These are phyloP conservation scores for Tethya wilhelma DNA, from an alignment of 37 sponge, comb jelly and placozoan genomes.

Conservation along the genomic window DNA sequence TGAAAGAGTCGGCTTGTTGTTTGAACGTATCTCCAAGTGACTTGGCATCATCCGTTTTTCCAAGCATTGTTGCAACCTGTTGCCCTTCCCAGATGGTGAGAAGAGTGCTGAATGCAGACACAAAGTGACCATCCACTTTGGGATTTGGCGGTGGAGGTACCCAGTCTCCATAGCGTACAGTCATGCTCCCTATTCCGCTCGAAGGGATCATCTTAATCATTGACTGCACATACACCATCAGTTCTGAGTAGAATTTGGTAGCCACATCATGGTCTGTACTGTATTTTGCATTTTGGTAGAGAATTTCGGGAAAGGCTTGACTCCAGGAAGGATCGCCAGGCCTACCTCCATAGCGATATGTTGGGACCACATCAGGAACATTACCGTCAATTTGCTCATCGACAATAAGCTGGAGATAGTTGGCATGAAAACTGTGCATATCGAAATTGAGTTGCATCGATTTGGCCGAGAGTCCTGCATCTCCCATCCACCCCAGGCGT, in stretches of 20 bases:
- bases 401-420: constrained; percentile 43
- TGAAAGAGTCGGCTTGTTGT: constrained; percentile 26
- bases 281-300: constrained; percentile 45
- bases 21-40: neutral
- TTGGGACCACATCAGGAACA: constrained; percentile 78
- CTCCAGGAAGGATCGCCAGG: constrained; percentile 84
- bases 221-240: constrained; percentile 28
- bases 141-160: constrained; percentile 65
- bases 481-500: constrained; percentile 84
- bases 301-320: constrained; percentile 65
- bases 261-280: constrained; percentile 32
- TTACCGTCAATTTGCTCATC: constrained; percentile 54
- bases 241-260: neutral
- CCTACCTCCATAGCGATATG: constrained; percentile 51
- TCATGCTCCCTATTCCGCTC: constrained; percentile 35
- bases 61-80: constrained; percentile 47
- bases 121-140: constrained; percentile 28
- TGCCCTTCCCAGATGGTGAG: constrained; percentile 35
- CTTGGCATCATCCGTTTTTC: neutral
- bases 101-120: constrained; percentile 65
- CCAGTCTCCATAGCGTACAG: constrained; percentile 77
- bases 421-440: constrained; percentile 39
- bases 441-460: constrained; percentile 68
- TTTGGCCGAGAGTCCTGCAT: constrained; percentile 72
- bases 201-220: constrained; percentile 45